These are phyloP conservation scores for Mastomys natalensis DNA, from an alignment of 2,113 vertebrate genomes.

Conservation along the genomic window DNA sequence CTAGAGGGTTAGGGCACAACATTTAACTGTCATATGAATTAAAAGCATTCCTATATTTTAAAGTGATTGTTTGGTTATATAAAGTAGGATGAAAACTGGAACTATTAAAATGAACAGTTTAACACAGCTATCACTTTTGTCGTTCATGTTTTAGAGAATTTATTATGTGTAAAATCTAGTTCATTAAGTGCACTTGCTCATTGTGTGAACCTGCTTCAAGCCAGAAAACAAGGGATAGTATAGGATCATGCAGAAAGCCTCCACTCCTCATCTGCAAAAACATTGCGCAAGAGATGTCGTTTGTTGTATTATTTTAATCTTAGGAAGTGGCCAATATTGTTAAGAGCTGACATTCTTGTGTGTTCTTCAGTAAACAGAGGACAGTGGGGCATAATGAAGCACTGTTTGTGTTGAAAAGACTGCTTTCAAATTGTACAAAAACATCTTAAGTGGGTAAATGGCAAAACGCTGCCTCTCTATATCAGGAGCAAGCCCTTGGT, in stretches of 20 bases:
- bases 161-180: constrained; percentile 46
- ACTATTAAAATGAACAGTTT: constrained; percentile 48
- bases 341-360: constrained; percentile 44
- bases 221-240: not conserved
- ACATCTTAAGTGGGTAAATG: constrained; percentile 48
- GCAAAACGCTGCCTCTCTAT: constrained; percentile 39
- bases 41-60: not conserved
- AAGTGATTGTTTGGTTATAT: constrained; percentile 8
- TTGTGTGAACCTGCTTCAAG: constrained; percentile 21
- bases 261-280: not conserved
- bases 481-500: constrained; percentile 5
- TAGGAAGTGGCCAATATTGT: constrained; percentile 57
- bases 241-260: not conserved
- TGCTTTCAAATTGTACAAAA: constrained; percentile 55
- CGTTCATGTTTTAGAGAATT: constrained; percentile 13
- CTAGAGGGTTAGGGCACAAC: not conserved
- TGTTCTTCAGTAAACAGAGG: constrained; percentile 57
- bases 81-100: constrained; percentile 21
- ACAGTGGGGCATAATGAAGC: constrained; percentile 57
- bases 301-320: constrained; percentile 59
- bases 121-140: constrained; percentile 1
- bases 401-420: constrained; percentile 59
- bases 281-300: not conserved
- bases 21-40: not conserved
- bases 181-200: not conserved